Evolutionary conservation across 1,140 invertebrate species (phyloP), one percentile per base, ranked within the genome.

Genomic region (Eciton burchellii): DNA sequence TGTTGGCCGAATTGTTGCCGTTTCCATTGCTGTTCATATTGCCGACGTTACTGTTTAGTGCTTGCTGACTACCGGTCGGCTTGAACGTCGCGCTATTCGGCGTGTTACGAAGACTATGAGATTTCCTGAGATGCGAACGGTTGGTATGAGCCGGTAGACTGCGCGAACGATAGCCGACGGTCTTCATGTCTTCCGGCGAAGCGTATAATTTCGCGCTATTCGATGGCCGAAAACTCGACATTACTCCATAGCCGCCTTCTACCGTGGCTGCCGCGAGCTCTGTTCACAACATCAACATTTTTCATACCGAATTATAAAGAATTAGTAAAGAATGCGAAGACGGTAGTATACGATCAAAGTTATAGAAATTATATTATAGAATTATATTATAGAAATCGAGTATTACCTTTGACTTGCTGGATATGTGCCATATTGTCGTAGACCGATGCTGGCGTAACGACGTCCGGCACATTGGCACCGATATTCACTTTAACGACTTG

Each of bases 201-300:
- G 97, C 98, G 92, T 98, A 98, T 47, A 98, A 93, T 91, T 98
- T 98, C 70, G 97, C 97, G 94, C 95, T 96, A 84, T 97, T 96
- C 52, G 96, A 95, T 0, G 98, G 98, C 83, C 96, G 96, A 93
- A 98, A 98, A 86, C 97, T 97, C 11, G 97, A 98, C 94, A 97
- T 96, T 45, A 97, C 94, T 26, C 93, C 94, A 62, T 93, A 93
- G n/a, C 82, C 83, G 54, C 87, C 87, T 9, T 93, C 92, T 3
- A 87, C 86, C n/a, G 92, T 89, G 1, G 92, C 93, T 26, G 93
- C 92, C n/a, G 92, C 93, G 12, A 93, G 77, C 90, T 94, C 93
- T 94, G 47, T 11, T 57, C 52, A n/a, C 16, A 71, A 84, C 54
- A 14, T 43, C 1, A 12, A 68, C 26, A 43, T 52, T 68, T 12